Conservation (phyloP, 1,140 invertebrate genomes). For the Drosophila guanche region DNA sequence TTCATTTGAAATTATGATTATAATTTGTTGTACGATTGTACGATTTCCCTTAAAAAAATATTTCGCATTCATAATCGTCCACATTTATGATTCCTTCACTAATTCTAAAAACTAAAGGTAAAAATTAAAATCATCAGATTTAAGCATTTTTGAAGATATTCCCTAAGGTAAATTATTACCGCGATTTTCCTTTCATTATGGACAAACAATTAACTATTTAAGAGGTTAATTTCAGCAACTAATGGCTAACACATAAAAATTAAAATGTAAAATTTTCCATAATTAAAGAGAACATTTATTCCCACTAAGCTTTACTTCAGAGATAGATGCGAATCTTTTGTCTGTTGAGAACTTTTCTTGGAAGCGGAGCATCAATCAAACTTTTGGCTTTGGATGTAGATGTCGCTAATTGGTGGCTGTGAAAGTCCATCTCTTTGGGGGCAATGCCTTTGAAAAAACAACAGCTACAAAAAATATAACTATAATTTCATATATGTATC, state of each 20-base stretch:
- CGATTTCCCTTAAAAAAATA: too few species aligned
- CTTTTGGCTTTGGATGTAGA: slow-evolving; percentile 15
- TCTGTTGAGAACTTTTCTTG: slow-evolving; percentile 26
- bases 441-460: slow-evolving; percentile 24
- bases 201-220: slow-evolving; percentile 17
- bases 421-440: slow-evolving; percentile 16
- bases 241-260: slow-evolving; percentile 21
- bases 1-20: too few species aligned
- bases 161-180: too few species aligned
- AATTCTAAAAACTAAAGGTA: too few species aligned
- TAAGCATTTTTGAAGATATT: too few species aligned
- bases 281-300: neutral
- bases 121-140: too few species aligned
- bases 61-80: too few species aligned
- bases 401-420: slow-evolving; percentile 35
- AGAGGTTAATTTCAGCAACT: slow-evolving; percentile 21
- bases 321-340: slow-evolving; percentile 7
- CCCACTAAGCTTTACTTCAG: slow-evolving; percentile 5
- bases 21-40: too few species aligned
- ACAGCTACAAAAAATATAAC: slow-evolving; percentile 35
- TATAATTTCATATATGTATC: slow-evolving; percentile 8
- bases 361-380: neutral
- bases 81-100: too few species aligned
- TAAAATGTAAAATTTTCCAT: slow-evolving; percentile 16
- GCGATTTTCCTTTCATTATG: neutral